Percentiles rank a stretch among this genome's conserved stretches.
These are phyloP conservation scores for Austrolebias charrua DNA, from an alignment of 2,797 vertebrate species.

Conservation along the genomic window DNA sequence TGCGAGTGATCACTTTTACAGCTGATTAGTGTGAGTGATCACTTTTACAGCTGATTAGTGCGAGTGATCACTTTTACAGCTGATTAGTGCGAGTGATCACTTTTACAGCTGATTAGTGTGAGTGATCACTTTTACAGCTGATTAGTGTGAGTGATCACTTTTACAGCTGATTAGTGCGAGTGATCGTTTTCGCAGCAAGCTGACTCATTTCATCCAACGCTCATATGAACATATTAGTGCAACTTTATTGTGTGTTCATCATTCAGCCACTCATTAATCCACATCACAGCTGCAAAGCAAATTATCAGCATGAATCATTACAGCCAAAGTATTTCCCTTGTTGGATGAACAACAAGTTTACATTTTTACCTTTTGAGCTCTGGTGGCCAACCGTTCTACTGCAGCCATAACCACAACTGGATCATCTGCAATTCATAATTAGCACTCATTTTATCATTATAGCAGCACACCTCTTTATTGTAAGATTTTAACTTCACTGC, in stretches of 20 bases:
- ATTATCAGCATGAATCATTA: constrained; percentile 16
- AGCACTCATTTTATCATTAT: constrained; percentile 1
- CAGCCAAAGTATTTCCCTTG: constrained; percentile 6
- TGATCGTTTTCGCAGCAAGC: constrained; percentile 11
- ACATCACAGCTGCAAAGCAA: constrained; percentile 9
- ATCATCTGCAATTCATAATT: neutral
- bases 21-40: constrained; percentile 4
- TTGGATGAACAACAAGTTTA: constrained; percentile 16
- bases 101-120: no score
- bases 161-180: constrained; percentile 7
- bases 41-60: constrained; percentile 21
- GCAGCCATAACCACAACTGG: neutral
- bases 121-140: constrained; percentile 15
- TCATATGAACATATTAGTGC: constrained; percentile 8
- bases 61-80: no score
- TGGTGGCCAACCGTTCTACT: neutral
- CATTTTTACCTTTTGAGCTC: neutral
- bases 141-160: neutral
- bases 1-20: no score
- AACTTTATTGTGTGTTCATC: constrained; percentile 25
- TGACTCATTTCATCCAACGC: constrained; percentile 5
- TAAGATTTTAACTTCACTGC: neutral
- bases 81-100: neutral
- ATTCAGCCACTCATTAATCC: constrained; percentile 19
- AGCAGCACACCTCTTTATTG: neutral